phyloP scores from a whole-genome alignment of 2,113 vertebrate species.

The Amia ocellicauda region DNA sequence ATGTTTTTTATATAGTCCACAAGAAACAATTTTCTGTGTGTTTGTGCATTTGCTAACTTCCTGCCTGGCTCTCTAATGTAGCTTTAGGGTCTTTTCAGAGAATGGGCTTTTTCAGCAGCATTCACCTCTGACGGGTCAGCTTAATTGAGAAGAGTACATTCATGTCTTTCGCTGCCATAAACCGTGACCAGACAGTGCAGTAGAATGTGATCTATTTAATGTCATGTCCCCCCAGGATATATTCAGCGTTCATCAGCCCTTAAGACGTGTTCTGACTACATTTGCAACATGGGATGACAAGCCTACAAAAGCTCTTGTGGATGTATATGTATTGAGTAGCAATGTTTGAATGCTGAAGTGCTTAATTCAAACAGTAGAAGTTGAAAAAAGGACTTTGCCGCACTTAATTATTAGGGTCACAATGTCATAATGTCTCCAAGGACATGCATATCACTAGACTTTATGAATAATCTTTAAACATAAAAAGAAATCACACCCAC shows the following conservation, averaged over 20 bases:
- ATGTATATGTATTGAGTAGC: background rate
- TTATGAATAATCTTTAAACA: too few species aligned
- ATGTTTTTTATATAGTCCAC: background rate
- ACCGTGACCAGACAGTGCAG: conserved; percentile 29
- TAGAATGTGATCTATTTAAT: conserved; percentile 42
- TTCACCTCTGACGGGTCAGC: conserved; percentile 26
- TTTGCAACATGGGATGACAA: background rate
- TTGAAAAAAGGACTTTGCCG: background rate
- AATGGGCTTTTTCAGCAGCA: conserved; percentile 11
- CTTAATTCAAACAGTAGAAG: conserved; percentile 35
- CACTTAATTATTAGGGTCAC: too few species aligned
- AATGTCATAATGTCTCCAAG: too few species aligned
- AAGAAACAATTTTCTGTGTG: background rate
- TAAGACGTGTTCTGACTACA: conserved; percentile 1
- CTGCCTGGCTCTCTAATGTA: conserved; percentile 1
- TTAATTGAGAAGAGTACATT: conserved; percentile 14
- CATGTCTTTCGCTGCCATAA: conserved; percentile 33
- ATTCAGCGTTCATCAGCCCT: conserved; percentile 13
- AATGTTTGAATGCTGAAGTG: conserved; percentile 17
- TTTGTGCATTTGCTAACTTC: conserved; percentile 15
- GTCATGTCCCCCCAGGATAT: conserved; percentile 28
- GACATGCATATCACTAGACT: too few species aligned
- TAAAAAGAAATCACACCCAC: too few species aligned
- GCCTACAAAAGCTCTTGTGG: background rate
- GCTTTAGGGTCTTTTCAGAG: conserved; percentile 18